Percentiles rank a stretch among this genome's conserved stretches.
These are phyloP conservation scores for Acrocephalus kingi DNA, from an alignment of 2,113 vertebrate species.

Conservation along the genomic window DNA sequence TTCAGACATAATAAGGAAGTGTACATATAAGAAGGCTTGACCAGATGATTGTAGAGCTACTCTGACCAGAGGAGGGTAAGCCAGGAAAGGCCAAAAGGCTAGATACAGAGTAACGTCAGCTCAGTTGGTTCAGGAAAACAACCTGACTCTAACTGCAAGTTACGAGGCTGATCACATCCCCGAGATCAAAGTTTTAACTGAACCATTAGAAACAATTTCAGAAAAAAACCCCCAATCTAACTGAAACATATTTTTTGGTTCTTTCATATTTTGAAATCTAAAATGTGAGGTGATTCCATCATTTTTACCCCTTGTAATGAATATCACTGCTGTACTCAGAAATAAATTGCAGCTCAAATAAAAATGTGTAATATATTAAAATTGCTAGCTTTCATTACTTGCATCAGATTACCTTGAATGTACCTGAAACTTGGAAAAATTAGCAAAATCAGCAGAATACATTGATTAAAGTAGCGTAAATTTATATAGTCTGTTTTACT, in stretches of 20 bases:
- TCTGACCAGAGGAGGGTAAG: not conserved
- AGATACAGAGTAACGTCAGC: not conserved
- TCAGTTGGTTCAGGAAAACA: not conserved
- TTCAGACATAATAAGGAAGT: not conserved
- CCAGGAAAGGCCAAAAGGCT: not conserved
- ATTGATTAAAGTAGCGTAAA: not conserved
- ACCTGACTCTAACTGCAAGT: not conserved
- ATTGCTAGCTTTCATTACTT: not conserved
- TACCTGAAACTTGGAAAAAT: not conserved
- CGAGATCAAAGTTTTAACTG: not conserved
- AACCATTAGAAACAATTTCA: not conserved
- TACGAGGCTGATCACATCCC: not conserved
- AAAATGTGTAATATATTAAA: not conserved
- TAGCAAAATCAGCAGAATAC: not conserved
- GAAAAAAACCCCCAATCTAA: fast-evolving
- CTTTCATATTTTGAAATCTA: not conserved
- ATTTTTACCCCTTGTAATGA: not conserved
- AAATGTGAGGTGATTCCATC: not conserved
- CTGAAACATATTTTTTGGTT: not conserved
- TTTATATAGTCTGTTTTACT: not conserved
- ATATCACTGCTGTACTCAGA: not conserved
- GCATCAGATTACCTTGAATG: not conserved
- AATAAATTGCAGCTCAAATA: not conserved
- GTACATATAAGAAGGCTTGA: not conserved
- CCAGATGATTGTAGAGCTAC: not conserved